Evolutionary conservation across 2,797 vertebrate genomes (phyloP), one percentile per base, ranked within the genome.

Genomic region (Staurois parvus): DNA sequence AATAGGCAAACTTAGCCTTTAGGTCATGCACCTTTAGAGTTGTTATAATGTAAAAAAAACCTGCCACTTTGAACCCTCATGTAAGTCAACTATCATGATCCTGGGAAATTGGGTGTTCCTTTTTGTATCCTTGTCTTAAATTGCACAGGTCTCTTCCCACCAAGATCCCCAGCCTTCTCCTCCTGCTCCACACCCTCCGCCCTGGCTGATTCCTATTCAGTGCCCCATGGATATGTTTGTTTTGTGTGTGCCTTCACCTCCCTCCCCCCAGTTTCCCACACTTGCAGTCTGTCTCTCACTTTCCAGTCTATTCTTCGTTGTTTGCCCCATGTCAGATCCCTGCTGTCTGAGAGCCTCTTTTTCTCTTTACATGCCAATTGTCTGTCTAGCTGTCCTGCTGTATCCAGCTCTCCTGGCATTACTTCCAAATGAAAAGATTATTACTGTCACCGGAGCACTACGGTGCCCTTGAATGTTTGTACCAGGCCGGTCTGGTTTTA

Each of bases 211-310:
- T 85, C 66, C 37, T n/a, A 79, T 76, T 75, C 93, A 52, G 94
- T 96, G 0, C 87, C 95, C 73, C 88, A 21, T 95, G 89, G 95
- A 94, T 74, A 93, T 96, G 84, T 87, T 96, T 87, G 93, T 95
- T 87, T 88, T 95, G 70, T 91, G 32, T 45, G 70, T 95, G 72
- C 94, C 93, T 91, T 94, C 95, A 87, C 94, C 96, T 90, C 94
- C 95, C 92, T 95, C 94, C 92, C 95, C 95, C 92, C 95, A 95
- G 93, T 96, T 95, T 93, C 94, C 93, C 91, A 94, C 94, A 66
- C 92, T 94, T 15, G 48, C 28, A 70, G 78, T 70, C 67, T 66
- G 79, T 72, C 48, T 64, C 84, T 10, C 37, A 8, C 9, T 10
- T 37, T 37, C 70, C 72, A 42, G 40, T 69, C 85, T 82, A 86